Evolutionary conservation across 2,888 invertebrate genomes (phyloP).

Genomic region (Cataglyphis livida): DNA sequence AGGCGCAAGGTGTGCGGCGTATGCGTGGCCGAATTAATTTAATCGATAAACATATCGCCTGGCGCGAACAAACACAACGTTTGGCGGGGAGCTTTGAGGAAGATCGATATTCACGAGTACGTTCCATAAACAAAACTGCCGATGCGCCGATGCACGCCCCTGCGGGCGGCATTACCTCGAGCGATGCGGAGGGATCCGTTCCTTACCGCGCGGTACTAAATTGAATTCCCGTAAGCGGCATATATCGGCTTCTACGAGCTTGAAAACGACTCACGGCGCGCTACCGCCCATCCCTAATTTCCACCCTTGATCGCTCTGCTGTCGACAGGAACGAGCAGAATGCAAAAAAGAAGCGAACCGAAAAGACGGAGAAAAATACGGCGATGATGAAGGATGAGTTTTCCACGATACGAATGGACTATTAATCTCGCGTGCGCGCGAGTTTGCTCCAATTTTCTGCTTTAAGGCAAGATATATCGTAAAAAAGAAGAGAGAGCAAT

Average conservation of each 20-base stretch:
- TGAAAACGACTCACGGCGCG: constrained; percentile 67
- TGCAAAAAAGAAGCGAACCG: constrained; percentile 57
- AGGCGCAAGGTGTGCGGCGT: constrained; percentile 1
- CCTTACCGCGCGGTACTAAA: constrained; percentile 52
- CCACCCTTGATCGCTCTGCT: constrained; percentile 67
- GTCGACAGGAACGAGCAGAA: constrained; percentile 62
- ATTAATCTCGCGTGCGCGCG: constrained; percentile 68
- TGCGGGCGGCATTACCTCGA: constrained; percentile 41
- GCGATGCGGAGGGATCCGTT: constrained; percentile 50
- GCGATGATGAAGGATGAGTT: constrained; percentile 71
- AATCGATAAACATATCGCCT: constrained; percentile 50
- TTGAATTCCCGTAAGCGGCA: constrained; percentile 54
- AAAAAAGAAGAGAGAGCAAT: constrained; percentile 23
- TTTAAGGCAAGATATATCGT: constrained; percentile 52
- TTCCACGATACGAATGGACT: constrained; percentile 72
- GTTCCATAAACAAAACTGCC: constrained; percentile 57
- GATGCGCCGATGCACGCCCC: constrained; percentile 38
- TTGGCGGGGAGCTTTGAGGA: constrained; percentile 34
- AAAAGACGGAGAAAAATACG: constrained; percentile 53
- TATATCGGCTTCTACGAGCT: constrained; percentile 48
- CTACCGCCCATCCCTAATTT: constrained; percentile 60
- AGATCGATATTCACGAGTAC: constrained; percentile 54
- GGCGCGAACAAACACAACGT: constrained; percentile 38
- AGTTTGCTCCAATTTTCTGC: constrained; percentile 51
- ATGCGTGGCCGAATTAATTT: constrained; percentile 39